A percentile compares a stretch with the other conserved stretches of the same genome.
Conservation (phyloP, 2,888 invertebrate genomes). For the Ochlodes sylvanus region DNA sequence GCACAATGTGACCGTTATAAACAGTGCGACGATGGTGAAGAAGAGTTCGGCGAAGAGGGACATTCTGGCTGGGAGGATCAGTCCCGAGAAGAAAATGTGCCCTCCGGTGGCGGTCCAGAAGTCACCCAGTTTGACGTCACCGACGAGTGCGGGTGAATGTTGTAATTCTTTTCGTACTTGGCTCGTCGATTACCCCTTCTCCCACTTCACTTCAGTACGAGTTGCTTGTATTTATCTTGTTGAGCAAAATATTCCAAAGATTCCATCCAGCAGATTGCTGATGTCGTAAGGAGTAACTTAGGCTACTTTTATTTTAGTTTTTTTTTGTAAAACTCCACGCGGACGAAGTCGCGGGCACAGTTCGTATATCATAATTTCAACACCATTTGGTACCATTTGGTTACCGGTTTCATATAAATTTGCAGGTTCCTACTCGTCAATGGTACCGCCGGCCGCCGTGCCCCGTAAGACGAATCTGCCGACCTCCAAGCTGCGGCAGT, state of each 20-base stretch:
- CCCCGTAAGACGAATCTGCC: conserved; percentile 71
- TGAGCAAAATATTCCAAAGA: too few relatives aligned
- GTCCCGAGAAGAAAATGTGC: conserved; percentile 63
- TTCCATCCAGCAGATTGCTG: too few relatives aligned
- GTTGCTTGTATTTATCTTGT: too few relatives aligned
- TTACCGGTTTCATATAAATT: too few relatives aligned
- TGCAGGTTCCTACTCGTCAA: conserved; percentile 63
- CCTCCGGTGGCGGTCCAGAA: conserved; percentile 49
- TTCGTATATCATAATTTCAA: too few relatives aligned
- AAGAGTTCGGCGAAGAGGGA: conserved; percentile 65
- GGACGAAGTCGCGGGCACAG: too few relatives aligned
- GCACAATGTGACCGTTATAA: conserved; percentile 63
- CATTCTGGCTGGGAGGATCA: conserved; percentile 59
- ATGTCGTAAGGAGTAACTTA: too few relatives aligned
- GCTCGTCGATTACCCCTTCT: too few relatives aligned
- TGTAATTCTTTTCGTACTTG: not conserved
- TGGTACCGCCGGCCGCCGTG: conserved; percentile 63
- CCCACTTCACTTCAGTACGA: too few relatives aligned
- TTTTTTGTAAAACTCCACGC: too few relatives aligned
- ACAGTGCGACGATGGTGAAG: conserved; percentile 68
- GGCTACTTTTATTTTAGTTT: too few relatives aligned
- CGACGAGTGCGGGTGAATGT: conserved; percentile 56
- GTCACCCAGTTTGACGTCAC: conserved; percentile 51
- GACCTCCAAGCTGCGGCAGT: conserved; percentile 79
- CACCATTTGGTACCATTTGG: too few relatives aligned